Evolutionary conservation across 2,888 invertebrate genomes (phyloP), one percentile per base, ranked within the genome.

Genomic region (Dryobota labecula): DNA sequence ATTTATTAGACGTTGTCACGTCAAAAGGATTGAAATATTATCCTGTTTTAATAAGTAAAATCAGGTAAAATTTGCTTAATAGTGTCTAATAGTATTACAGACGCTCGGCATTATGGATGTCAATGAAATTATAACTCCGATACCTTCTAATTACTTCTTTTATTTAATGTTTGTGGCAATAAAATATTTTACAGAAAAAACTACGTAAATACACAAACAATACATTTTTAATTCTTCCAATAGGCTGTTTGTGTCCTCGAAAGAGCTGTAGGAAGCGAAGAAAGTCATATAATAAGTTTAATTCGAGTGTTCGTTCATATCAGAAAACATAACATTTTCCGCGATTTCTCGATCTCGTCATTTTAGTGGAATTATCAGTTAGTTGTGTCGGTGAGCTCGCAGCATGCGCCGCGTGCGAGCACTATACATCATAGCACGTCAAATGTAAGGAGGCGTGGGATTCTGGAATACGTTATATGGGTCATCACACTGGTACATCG

Each of bases 351-450:
- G 15, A 49, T 24, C 27, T 47, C 18, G 8, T 33, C 51, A 47
- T 27, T 27, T 64, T 58, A 18, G 20, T 30, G 9, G 18, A 13
- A 38, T 9, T 18, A 36, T 24, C 24, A 9, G 5, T n/a, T 2
- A 20, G 11, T 20, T 11, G 54, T 8, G 11, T 36, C 53, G 7
- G 57, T n/a, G 15, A 56, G 3, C 8, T 38, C 5, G 1, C 9
- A 20, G 38, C 13, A 18, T 2, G 1, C 24, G 11, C 18, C 33
- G 8, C 20, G 13, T 8, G 11, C 0, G 2, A 15, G 20, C 30
- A 41, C n/a, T 20, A 41, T 47, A 56, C 41, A 60, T 72, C 54
- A 61, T 36, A 53, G n/a, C 27, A 51, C 18, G n/a, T 74, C 30
- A 61, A 47, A 58, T 36, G 5, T 38, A 27, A 15, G 18, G 33